Evolutionary conservation across 64 coral and sea anemone genomes (phyloP).

Genomic region (Dendronephthya gigantea): DNA sequence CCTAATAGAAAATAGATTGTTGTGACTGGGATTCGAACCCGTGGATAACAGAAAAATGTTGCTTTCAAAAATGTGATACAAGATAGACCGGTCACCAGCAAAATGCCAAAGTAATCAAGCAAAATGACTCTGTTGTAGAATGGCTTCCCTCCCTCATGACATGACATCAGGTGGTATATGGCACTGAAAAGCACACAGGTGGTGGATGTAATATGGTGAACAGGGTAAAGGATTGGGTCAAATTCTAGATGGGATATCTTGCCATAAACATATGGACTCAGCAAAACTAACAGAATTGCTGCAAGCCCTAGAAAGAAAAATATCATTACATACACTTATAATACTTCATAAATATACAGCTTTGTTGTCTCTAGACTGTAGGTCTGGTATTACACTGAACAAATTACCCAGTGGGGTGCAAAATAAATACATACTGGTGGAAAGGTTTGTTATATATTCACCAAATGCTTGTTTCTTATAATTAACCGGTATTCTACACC

Average conservation of each 20-base stretch:
- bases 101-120: not conserved
- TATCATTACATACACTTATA: too few species aligned
- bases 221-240: not conserved
- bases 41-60: not conserved
- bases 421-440: too few species aligned
- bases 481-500: too few species aligned
- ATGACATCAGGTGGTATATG: not conserved
- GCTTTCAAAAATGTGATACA: not conserved
- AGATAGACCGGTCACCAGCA: not conserved
- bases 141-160: not conserved
- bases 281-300: not conserved
- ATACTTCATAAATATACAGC: too few species aligned
- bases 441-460: too few species aligned
- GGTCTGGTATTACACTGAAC: too few species aligned
- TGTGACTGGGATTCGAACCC: not conserved
- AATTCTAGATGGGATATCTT: not conserved
- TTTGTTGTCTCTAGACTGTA: too few species aligned
- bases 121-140: not conserved
- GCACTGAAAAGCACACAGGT: not conserved
- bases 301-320: not conserved
- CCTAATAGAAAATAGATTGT: not conserved
- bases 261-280: not conserved
- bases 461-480: too few species aligned
- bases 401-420: too few species aligned
- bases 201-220: not conserved